Evolutionary conservation across 2,797 vertebrate genomes (phyloP).

Genomic region (Typhlichthys eigenmanni): DNA sequence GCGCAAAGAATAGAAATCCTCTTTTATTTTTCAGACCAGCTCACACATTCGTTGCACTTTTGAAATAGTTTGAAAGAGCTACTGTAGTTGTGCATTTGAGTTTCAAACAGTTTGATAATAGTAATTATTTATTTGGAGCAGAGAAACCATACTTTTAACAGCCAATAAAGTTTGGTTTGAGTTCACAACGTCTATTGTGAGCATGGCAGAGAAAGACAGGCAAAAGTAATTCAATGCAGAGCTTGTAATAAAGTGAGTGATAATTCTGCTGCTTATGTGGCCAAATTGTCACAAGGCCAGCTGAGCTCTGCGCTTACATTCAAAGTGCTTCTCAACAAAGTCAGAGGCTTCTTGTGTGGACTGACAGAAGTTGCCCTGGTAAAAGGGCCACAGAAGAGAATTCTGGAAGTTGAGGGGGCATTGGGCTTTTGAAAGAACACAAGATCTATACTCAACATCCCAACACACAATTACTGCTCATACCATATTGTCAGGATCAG

Average conservation of each 20-base stretch:
- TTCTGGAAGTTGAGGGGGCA: not conserved
- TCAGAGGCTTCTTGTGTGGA: conserved; percentile 55
- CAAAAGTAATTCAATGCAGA: conserved; percentile 75
- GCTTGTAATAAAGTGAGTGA: conserved; percentile 75
- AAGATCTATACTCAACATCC: conserved; percentile 10
- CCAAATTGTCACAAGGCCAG: conserved; percentile 78
- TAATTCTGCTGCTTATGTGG: conserved; percentile 76
- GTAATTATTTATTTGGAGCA: conserved; percentile 72
- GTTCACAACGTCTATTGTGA: conserved; percentile 67
- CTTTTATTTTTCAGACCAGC: conserved; percentile 62
- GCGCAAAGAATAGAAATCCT: conserved; percentile 57
- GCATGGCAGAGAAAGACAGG: conserved; percentile 51
- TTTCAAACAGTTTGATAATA: conserved; percentile 68
- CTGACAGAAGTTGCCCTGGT: conserved; percentile 45
- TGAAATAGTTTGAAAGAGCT: conserved; percentile 49
- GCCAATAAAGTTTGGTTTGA: conserved; percentile 73
- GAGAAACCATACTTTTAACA: conserved; percentile 61
- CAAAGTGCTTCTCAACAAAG: conserved; percentile 56
- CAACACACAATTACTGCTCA: not conserved
- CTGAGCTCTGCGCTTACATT: conserved; percentile 67
- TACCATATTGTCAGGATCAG: not conserved
- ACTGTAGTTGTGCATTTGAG: conserved; percentile 65
- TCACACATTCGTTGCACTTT: conserved; percentile 59
- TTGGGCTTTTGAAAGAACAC: not conserved
- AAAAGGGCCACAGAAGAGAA: conserved; percentile 31